Conservation (phyloP, 1,140 invertebrate species). For the Cotesia glomerata region DNA sequence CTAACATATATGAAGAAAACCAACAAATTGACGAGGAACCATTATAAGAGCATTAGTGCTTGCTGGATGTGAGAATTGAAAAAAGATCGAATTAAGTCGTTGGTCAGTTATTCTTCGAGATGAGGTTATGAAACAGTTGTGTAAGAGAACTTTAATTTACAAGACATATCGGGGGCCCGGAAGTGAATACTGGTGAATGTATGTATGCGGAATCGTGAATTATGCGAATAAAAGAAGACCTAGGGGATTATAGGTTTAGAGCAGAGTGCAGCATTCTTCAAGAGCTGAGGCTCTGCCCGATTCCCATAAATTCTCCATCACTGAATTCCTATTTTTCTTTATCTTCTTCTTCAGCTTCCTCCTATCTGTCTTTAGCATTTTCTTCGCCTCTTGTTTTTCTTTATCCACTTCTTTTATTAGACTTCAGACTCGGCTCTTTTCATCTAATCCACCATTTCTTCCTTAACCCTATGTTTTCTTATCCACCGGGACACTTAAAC, state of each 20-base stretch:
- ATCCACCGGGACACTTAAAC: neutral
- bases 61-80: too few relatives aligned
- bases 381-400: neutral
- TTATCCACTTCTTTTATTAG: neutral
- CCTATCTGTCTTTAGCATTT: neutral
- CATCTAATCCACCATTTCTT: too few relatives aligned
- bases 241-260: constrained; percentile 55
- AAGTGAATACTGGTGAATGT: constrained; percentile 12
- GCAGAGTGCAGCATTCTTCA: constrained; percentile 49
- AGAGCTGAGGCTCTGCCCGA: constrained; percentile 39
- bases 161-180: constrained; percentile 8
- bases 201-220: constrained; percentile 56
- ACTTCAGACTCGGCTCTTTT: neutral
- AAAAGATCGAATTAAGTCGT: too few relatives aligned
- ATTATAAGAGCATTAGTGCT: too few relatives aligned
- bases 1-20: too few relatives aligned
- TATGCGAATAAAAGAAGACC: constrained; percentile 44
- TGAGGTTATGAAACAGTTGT: neutral
- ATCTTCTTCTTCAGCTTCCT: neutral
- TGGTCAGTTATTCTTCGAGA: neutral
- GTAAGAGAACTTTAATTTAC: neutral
- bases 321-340: constrained; percentile 16
- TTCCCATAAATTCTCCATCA: constrained; percentile 42
- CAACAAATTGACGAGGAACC: too few relatives aligned
- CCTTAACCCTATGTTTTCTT: too few relatives aligned